Conservation (phyloP, 2,113 vertebrate genomes). For the Strix aluco region DNA sequence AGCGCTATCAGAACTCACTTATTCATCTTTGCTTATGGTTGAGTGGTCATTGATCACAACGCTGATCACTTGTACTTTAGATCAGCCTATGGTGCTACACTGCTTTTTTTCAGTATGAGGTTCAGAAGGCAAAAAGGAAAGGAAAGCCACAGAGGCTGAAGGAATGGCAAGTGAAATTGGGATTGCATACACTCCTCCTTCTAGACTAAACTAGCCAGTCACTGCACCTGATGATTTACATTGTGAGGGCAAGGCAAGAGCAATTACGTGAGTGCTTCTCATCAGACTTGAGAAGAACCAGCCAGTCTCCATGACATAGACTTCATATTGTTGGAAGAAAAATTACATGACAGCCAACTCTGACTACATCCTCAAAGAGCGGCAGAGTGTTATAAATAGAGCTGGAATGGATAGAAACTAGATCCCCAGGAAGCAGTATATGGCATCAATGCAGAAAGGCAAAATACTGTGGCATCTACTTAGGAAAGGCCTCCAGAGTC, state of each 20-base stretch:
- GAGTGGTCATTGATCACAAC: not conserved
- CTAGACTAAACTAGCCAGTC: not conserved
- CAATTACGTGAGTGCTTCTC: not conserved
- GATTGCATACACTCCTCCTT: not conserved
- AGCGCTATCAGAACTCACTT: not conserved
- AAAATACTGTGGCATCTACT: not conserved
- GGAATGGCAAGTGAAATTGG: not conserved
- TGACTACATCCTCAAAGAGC: not conserved
- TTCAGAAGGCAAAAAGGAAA: not conserved
- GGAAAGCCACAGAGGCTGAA: not conserved
- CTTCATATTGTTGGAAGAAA: not conserved
- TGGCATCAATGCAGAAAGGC: not conserved
- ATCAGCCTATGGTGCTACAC: not conserved
- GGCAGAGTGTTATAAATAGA: not conserved
- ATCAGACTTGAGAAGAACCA: not conserved
- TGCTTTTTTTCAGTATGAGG: not conserved
- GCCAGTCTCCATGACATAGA: not conserved
- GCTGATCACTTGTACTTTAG: not conserved
- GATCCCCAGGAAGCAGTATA: not conserved
- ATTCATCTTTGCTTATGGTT: not conserved
- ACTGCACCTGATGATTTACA: not conserved
- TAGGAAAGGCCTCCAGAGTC: not conserved
- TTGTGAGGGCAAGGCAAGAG: not conserved
- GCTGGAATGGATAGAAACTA: not conserved
- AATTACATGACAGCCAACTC: not conserved